phyloP scores from a whole-genome alignment of 2,888 invertebrate species.

The Adineta ricciae region DNA sequence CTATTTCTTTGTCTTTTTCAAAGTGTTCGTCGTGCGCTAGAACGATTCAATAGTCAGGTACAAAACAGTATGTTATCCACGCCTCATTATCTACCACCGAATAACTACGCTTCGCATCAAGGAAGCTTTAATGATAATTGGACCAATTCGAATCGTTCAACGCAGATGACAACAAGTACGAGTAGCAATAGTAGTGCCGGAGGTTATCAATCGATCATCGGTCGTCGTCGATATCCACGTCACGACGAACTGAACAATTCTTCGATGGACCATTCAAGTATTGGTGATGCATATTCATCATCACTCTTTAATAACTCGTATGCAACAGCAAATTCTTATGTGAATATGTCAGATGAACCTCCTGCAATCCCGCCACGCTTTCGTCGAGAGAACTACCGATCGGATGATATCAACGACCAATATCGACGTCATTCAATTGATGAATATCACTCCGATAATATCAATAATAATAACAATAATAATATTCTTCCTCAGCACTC shows the following conservation, averaged over 20 bases:
- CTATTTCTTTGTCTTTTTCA: background rate
- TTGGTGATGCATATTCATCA: background rate
- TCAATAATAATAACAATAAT: background rate
- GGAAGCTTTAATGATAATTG: background rate
- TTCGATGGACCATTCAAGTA: background rate
- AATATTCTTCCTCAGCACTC: background rate
- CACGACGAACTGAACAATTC: background rate
- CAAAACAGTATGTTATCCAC: background rate
- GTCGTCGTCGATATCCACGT: background rate
- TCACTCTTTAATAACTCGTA: background rate
- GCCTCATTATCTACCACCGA: background rate
- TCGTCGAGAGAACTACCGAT: background rate
- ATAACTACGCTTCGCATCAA: background rate
- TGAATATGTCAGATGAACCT: background rate
- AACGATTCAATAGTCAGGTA: slow-evolving; percentile 5
- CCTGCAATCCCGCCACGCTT: background rate
- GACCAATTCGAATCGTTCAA: background rate
- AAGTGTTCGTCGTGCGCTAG: slow-evolving; percentile 13
- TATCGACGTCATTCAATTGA: slow-evolving; percentile 9
- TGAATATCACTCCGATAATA: background rate
- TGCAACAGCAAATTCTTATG: background rate
- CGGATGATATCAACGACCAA: background rate
- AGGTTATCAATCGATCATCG: slow-evolving; percentile 9
- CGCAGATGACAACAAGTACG: background rate
- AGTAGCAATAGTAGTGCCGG: background rate